Conservation (phyloP, 2,113 vertebrate species). For the Saguinus imperator region DNA sequence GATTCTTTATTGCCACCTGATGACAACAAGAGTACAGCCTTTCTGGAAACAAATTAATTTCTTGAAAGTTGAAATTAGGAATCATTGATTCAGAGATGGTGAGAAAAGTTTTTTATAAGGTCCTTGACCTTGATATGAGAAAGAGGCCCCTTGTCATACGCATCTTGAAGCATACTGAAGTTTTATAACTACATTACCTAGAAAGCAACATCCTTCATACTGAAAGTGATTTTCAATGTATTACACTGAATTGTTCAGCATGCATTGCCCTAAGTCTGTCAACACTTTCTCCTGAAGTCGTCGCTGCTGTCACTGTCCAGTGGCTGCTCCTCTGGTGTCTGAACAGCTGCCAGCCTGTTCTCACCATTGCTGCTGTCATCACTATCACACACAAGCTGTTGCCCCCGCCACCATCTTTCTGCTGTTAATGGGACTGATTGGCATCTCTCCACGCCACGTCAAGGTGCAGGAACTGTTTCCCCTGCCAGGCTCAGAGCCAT, state of each 20-base stretch:
- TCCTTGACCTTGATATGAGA: neutral
- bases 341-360: constrained; percentile 48
- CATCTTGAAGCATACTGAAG: neutral
- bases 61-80: neutral
- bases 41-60: neutral
- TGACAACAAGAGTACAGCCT: neutral
- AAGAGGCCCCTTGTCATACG: neutral
- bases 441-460: constrained; percentile 38
- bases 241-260: neutral
- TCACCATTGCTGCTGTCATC: constrained; percentile 48
- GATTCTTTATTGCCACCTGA: constrained; percentile 52
- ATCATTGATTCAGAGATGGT: neutral
- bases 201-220: neutral
- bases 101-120: neutral
- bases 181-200: neutral
- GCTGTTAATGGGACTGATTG: constrained; percentile 53
- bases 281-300: neutral
- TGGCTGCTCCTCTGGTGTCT: neutral
- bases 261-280: neutral
- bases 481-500: constrained; percentile 35
- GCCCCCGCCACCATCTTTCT: constrained; percentile 21
- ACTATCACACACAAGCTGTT: constrained; percentile 53
- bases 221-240: neutral
- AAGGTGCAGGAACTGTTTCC: constrained; percentile 24
- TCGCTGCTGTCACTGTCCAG: constrained; percentile 52